Percentiles rank a stretch among this genome's conserved stretches.
phyloP scores from a whole-genome alignment of 2,797 vertebrate species.

The Xenops minutus region DNA sequence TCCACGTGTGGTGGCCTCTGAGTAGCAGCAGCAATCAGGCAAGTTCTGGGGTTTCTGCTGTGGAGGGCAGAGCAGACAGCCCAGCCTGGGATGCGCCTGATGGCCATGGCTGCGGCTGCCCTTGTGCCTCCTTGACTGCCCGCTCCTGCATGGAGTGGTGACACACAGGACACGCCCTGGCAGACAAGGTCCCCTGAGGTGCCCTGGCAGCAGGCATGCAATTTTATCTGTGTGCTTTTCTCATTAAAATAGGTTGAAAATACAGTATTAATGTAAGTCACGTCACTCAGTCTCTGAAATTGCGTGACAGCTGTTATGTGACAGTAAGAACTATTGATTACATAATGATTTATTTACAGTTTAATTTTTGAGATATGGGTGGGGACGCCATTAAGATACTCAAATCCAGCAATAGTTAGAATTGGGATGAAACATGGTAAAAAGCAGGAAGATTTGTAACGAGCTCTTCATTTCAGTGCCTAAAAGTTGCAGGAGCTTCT shows the following conservation, averaged over 20 bases:
- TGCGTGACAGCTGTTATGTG: not conserved
- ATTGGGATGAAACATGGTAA: not conserved
- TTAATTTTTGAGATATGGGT: not conserved
- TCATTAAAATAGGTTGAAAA: not conserved
- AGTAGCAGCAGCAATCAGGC: not conserved
- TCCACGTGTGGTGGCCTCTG: accelerated
- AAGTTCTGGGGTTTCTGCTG: accelerated
- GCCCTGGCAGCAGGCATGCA: too few species aligned
- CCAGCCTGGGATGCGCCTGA: not conserved
- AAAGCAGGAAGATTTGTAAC: not conserved
- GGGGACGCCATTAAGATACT: not conserved
- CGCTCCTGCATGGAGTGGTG: accelerated
- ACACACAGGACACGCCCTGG: not conserved
- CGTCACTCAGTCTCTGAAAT: not conserved
- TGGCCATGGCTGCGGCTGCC: not conserved
- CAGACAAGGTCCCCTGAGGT: not conserved
- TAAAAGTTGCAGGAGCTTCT: not conserved
- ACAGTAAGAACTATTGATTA: not conserved
- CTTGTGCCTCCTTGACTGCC: accelerated
- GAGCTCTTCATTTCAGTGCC: not conserved
- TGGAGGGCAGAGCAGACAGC: too few species aligned
- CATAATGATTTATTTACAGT: not conserved
- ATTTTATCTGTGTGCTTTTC: not conserved
- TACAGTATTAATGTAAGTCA: accelerated
- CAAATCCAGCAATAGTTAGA: not conserved